Evolutionary conservation across 2,888 invertebrate species (phyloP).

Genomic region (Epistrophella euchroma): DNA sequence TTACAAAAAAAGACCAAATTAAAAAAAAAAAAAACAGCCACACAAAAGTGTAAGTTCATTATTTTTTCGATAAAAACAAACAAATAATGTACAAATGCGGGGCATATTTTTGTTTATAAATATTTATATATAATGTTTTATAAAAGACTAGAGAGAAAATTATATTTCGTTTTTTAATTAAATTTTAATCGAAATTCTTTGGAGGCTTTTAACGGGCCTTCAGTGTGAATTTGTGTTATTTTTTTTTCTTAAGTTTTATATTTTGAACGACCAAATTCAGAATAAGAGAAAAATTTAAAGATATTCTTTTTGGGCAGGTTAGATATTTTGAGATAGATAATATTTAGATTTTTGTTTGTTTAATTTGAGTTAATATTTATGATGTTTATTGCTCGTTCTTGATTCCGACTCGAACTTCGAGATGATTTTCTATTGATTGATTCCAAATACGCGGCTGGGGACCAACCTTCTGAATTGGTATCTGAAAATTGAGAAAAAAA

Average conservation of each 20-base stretch:
- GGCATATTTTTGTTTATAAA: neutral
- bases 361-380: slow-evolving; percentile 51
- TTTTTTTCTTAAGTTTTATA: neutral
- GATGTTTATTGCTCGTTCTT: slow-evolving; percentile 78
- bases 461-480: slow-evolving; percentile 94
- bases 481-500: slow-evolving; percentile 82
- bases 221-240: slow-evolving; percentile 14
- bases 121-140: slow-evolving; percentile 21
- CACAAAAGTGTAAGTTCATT: slow-evolving; percentile 22
- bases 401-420: slow-evolving; percentile 87
- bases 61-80: slow-evolving; percentile 6
- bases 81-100: slow-evolving; percentile 40
- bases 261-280: slow-evolving; percentile 12
- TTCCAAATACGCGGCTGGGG: slow-evolving; percentile 96
- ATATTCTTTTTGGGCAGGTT: slow-evolving; percentile 36
- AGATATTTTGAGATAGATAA: slow-evolving; percentile 34
- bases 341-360: slow-evolving; percentile 14
- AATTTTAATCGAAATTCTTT: slow-evolving; percentile 21
- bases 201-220: neutral
- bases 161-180: slow-evolving; percentile 2
- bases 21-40: slow-evolving; percentile 24
- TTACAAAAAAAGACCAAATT: slow-evolving; percentile 21
- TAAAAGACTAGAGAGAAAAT: slow-evolving; percentile 65
- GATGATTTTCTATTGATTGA: slow-evolving; percentile 89
- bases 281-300: slow-evolving; percentile 18